phyloP scores from a whole-genome alignment of 2,797 vertebrate species.

The Xiphorhynchus erythropygius region DNA sequence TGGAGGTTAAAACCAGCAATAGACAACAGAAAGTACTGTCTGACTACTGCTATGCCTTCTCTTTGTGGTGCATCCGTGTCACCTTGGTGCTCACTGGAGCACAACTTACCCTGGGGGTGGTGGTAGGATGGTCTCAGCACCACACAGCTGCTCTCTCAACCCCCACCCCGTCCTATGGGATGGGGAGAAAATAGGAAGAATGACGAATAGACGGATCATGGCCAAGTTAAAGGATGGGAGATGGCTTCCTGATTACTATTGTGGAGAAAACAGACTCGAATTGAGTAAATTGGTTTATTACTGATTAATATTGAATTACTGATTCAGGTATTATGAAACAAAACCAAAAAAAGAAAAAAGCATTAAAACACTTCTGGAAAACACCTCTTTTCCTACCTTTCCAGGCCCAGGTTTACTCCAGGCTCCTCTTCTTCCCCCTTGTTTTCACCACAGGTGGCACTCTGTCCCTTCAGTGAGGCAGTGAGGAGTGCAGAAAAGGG shows the following conservation, averaged over 20 bases:
- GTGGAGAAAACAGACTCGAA: neutral
- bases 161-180: fast-evolving
- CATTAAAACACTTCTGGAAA: neutral
- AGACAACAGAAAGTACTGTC: neutral
- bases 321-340: neutral
- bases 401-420: neutral
- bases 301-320: neutral
- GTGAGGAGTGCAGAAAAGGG: fast-evolving
- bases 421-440: fast-evolving
- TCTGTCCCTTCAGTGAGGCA: neutral
- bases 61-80: neutral
- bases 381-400: neutral
- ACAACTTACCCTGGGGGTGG: fast-evolving
- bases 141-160: fast-evolving
- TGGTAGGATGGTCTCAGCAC: neutral
- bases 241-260: fast-evolving
- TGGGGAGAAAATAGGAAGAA: neutral
- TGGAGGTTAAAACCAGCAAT: neutral
- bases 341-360: neutral
- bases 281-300: neutral
- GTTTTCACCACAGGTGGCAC: fast-evolving
- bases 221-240: neutral
- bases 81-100: fast-evolving
- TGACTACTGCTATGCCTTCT: neutral
- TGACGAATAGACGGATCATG: neutral